Conservation (phyloP, 1,140 invertebrate genomes). For the Neotoxoptera formosana region DNA sequence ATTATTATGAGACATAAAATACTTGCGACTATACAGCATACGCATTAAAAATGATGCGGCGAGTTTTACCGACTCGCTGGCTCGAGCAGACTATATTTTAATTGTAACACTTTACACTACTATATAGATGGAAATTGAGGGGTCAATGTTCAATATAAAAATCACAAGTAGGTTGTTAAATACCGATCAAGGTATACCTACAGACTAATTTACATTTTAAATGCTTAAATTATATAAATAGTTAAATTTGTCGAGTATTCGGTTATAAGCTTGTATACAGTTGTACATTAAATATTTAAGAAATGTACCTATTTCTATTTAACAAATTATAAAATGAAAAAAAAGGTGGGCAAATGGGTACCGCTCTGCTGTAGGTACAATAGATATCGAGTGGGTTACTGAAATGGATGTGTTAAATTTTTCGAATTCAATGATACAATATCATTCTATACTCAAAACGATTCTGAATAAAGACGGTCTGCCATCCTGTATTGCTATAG, state of each 20-base stretch:
- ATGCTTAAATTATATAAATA: neutral
- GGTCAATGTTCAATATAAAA: neutral
- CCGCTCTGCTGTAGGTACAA: too few species aligned
- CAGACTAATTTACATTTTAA: neutral
- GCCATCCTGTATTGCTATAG: too few species aligned
- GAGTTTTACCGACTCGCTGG: neutral
- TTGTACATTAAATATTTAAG: too few species aligned
- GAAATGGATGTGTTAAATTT: too few species aligned
- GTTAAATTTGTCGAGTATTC: neutral
- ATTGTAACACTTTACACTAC: neutral
- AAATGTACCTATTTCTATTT: too few species aligned
- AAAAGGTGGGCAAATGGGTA: too few species aligned
- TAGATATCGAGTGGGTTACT: too few species aligned
- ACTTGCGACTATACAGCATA: neutral
- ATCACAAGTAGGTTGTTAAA: neutral
- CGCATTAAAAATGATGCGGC: neutral
- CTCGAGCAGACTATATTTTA: neutral
- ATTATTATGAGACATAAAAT: conserved; percentile 6
- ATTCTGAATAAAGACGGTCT: too few species aligned
- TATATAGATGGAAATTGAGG: neutral
- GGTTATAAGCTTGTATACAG: neutral
- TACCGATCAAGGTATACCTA: too few species aligned
- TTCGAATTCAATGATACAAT: too few species aligned
- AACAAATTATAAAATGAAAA: too few species aligned
- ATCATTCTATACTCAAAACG: too few species aligned